A percentile compares a stretch with the other conserved stretches of the same genome.
Conservation (phyloP, 2,797 vertebrate genomes). For the Urocyon cinereoargenteus region DNA sequence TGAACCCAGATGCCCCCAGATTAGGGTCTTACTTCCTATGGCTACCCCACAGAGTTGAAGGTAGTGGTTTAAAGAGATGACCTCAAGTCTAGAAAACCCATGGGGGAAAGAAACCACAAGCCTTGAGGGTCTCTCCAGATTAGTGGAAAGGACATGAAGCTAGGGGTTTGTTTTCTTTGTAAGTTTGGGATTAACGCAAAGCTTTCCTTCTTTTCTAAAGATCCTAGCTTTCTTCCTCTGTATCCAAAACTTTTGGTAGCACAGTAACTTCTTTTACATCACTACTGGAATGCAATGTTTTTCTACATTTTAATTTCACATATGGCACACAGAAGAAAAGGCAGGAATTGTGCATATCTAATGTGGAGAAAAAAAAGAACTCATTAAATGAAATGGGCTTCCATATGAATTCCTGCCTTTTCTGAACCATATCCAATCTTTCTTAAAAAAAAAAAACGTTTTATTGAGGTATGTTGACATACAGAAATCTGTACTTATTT, state of each 20-base stretch:
- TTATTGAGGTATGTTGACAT: not conserved
- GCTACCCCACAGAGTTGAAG: not conserved
- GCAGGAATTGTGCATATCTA: conserved; percentile 3
- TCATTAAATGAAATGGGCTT: conserved; percentile 33
- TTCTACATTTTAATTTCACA: conserved; percentile 50
- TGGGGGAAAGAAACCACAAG: not conserved
- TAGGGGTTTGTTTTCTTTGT: not conserved
- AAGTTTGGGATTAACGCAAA: not conserved
- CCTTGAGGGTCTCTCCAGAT: not conserved
- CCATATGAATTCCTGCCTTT: not conserved
- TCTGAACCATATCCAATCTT: conserved; percentile 13
- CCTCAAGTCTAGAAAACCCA: not conserved
- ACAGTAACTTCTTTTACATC: not conserved
- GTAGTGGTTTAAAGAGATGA: not conserved
- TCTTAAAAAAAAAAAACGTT: not conserved
- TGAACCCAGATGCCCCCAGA: not conserved
- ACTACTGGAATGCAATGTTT: not conserved
- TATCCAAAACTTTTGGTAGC: not conserved
- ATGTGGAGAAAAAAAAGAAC: not conserved
- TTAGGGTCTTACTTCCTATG: not conserved
- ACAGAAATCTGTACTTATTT: not conserved
- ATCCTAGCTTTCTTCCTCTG: not conserved
- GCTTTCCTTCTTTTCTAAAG: conserved; percentile 1
- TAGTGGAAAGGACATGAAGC: not conserved
- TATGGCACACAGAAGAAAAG: conserved; percentile 4